Conservation (phyloP, 2,797 vertebrate species). For the Anomalospiza imberbis region DNA sequence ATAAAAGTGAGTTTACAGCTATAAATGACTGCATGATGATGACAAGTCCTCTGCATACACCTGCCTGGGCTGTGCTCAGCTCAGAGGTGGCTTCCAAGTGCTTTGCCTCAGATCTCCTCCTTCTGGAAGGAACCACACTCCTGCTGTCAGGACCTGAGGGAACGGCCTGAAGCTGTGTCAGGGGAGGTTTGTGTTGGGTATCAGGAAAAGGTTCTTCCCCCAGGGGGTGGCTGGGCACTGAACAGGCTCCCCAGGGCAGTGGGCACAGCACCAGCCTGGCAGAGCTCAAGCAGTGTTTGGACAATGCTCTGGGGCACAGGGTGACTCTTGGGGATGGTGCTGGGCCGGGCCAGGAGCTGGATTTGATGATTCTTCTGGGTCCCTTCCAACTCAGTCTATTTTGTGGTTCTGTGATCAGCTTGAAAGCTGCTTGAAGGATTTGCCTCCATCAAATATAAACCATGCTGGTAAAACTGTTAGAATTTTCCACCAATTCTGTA, state of each 20-base stretch:
- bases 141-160: not conserved
- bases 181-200: not conserved
- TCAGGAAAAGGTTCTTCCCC: not conserved
- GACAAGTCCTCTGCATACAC: not conserved
- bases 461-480: not conserved
- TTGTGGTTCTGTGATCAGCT: not conserved
- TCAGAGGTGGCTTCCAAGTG: not conserved
- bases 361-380: accelerated
- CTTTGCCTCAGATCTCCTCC: not conserved
- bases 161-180: not conserved
- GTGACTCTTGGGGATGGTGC: not conserved
- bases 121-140: not conserved
- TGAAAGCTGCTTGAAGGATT: not conserved
- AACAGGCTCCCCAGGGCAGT: not conserved
- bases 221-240: not conserved
- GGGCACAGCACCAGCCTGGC: not conserved
- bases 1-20: not conserved
- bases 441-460: not conserved
- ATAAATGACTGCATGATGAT: not conserved
- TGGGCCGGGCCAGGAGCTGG: not conserved
- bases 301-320: not conserved
- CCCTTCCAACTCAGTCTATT: not conserved
- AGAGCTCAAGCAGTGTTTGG: not conserved
- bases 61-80: not conserved
- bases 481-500: not conserved